These are phyloP conservation scores for Xenops minutus DNA, from an alignment of 2,797 vertebrate genomes.

Conservation along the genomic window DNA sequence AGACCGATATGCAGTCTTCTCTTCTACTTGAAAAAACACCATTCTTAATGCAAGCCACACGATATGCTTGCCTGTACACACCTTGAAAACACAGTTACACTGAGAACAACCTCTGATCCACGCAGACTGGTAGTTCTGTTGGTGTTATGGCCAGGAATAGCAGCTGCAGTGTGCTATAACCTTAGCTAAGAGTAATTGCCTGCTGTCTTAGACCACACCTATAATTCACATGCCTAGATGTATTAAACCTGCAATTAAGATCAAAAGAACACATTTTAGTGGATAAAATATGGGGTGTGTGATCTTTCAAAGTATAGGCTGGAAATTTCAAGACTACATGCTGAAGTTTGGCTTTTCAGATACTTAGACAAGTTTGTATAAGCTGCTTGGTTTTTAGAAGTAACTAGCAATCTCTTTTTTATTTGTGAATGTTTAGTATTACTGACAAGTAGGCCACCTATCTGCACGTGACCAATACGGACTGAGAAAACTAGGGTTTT, in stretches of 20 bases:
- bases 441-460: constrained; percentile 54
- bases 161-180: not conserved
- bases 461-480: constrained; percentile 28
- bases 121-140: not conserved
- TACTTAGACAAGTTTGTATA: not conserved
- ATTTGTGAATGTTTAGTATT: not conserved
- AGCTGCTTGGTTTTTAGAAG: not conserved
- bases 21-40: constrained; percentile 11
- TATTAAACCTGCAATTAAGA: constrained; percentile 62
- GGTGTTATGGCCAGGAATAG: not conserved
- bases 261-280: constrained; percentile 26
- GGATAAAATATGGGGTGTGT: not conserved
- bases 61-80: not conserved
- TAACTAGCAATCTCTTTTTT: not conserved
- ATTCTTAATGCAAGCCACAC: not conserved
- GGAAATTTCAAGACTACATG: not conserved
- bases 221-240: constrained; percentile 44
- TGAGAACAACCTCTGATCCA: not conserved
- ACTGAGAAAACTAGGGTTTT: constrained; percentile 36
- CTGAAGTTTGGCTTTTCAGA: not conserved
- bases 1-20: not conserved
- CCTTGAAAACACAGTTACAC: not conserved
- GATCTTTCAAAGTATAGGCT: constrained; percentile 6
- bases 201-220: constrained; percentile 27
- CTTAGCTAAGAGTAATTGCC: constrained; percentile 35